Evolutionary conservation across 2,113 vertebrate genomes (phyloP), one percentile per base, ranked within the genome.

Genomic region (Peromyscus californicus): DNA sequence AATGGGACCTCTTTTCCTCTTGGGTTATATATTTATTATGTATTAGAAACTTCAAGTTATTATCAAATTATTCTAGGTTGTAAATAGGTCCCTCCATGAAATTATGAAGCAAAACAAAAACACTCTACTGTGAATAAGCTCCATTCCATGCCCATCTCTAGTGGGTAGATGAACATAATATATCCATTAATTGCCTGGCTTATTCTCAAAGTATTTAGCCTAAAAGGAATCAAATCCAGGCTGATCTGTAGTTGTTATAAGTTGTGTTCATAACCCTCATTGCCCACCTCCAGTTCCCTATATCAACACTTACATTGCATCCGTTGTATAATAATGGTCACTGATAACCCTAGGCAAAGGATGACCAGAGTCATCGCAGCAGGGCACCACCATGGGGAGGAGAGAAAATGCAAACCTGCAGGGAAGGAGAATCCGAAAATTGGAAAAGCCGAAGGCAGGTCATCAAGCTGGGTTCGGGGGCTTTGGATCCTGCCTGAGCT

Each of bases 281-380:
- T 29, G 16, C 19, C 33, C 17, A 2, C 15, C 72, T 22, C 13
- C 45, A 6, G 33, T 82, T 75, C 48, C 33, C 70, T 26, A 54
- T 22, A 45, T 80, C 59, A 67, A 39, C 82, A 98, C 98, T 98
- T 98, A 98, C 98, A 16, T 48, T 87, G 97, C 36, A 70, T 31
- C 63, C 59, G 36, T 92, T 98, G 72, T 36, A 96, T 33, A n/a
- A 93, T 63, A 31, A 94, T 33, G 10, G 92, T 85, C 83, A 95
- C 96, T 90, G 98, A 57, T 48, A 97, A 97, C 83, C 76, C 97
- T 63, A 98, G 42, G 83, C 97, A 98, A 54, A 98, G 59, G 90
- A 98, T 59, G 9, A 89, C 97, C 12, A 98, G 91, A 0, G 1
- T 67, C 76, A 90, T 31, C 63, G 97, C 78, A 7, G 36, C 82